Percentiles rank a stretch among this genome's conserved stretches.
Evolutionary conservation across 2,797 vertebrate genomes (phyloP).

Genomic region (Hyperoplus immaculatus): DNA sequence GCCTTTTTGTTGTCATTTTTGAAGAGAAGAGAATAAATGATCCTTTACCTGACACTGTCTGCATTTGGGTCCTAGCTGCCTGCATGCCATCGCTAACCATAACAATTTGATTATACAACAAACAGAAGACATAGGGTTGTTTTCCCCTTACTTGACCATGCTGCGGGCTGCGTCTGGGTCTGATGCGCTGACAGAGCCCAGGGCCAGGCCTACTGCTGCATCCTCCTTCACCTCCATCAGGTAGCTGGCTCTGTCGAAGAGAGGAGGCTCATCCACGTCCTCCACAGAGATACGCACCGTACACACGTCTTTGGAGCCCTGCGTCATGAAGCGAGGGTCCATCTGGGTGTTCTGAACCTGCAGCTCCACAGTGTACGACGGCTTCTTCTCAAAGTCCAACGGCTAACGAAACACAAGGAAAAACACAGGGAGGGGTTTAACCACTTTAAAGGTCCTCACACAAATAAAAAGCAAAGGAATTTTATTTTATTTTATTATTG

Average conservation of each 20-base stretch:
- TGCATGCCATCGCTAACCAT: too few relatives aligned
- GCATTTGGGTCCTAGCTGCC: too few relatives aligned
- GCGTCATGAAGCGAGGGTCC: slow-evolving; percentile 88
- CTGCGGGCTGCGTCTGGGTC: slow-evolving; percentile 91
- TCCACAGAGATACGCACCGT: slow-evolving; percentile 90
- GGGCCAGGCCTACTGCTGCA: slow-evolving; percentile 83
- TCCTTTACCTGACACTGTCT: too few relatives aligned
- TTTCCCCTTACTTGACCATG: slow-evolving; percentile 88
- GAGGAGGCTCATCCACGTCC: slow-evolving; percentile 94
- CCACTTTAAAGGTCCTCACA: too few relatives aligned
- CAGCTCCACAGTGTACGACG: slow-evolving; percentile 91
- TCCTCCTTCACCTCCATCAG: slow-evolving; percentile 94
- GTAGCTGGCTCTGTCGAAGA: slow-evolving; percentile 91
- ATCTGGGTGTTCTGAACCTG: slow-evolving; percentile 91
- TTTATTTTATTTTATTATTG: too few relatives aligned
- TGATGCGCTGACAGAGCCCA: slow-evolving; percentile 90
- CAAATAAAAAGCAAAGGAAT: too few relatives aligned
- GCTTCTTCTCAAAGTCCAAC: slow-evolving; percentile 94
- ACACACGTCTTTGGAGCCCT: slow-evolving; percentile 88
- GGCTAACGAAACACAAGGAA: slow-evolving; percentile 75
- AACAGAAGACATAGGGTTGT: too few relatives aligned
- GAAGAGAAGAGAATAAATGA: too few relatives aligned
- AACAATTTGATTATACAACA: too few relatives aligned
- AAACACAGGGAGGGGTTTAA: not conserved
- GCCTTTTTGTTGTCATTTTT: too few relatives aligned